phyloP scores from a whole-genome alignment of 2,797 vertebrate species.

The Myotis myotis region DNA sequence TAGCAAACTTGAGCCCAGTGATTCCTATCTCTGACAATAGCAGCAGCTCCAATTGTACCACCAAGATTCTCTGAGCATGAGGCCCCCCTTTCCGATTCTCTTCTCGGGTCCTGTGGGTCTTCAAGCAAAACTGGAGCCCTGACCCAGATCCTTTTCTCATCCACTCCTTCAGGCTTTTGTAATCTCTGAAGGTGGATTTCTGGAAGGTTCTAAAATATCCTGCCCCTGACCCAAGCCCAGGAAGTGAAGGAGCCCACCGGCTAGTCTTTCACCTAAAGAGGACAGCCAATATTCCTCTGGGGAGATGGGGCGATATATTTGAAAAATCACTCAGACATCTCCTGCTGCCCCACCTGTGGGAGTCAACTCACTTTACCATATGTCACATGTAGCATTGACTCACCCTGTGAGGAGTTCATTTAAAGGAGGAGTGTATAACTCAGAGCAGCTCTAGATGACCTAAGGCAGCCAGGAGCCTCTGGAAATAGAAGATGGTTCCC shows the following conservation, averaged over 20 bases:
- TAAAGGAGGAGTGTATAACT: not conserved
- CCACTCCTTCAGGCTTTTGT: constrained; percentile 55
- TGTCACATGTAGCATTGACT: not conserved
- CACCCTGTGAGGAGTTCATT: fast-evolving
- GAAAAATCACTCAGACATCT: not conserved
- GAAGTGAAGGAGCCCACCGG: constrained; percentile 30
- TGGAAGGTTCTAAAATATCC: constrained; percentile 66
- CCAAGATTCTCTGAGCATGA: not conserved
- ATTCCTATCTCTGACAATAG: constrained; percentile 68
- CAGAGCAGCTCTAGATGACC: not conserved
- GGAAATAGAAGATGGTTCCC: not conserved
- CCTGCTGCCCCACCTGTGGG: not conserved
- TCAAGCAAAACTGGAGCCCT: not conserved
- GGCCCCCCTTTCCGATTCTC: not conserved
- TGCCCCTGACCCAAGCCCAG: not conserved
- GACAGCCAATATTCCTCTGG: constrained; percentile 43
- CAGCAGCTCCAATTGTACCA: constrained; percentile 39
- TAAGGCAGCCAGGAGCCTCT: not conserved
- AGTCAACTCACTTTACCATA: not conserved
- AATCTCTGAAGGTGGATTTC: constrained; percentile 60
- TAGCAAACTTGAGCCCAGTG: constrained; percentile 43
- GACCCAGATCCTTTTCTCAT: constrained; percentile 49
- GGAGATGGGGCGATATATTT: constrained; percentile 34
- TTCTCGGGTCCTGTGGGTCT: not conserved
- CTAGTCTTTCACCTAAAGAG: constrained; percentile 68